Base-by-base conservation (phyloP, 2,113 vertebrate genomes). In the Pyrgilauda ruficollis region DNA sequence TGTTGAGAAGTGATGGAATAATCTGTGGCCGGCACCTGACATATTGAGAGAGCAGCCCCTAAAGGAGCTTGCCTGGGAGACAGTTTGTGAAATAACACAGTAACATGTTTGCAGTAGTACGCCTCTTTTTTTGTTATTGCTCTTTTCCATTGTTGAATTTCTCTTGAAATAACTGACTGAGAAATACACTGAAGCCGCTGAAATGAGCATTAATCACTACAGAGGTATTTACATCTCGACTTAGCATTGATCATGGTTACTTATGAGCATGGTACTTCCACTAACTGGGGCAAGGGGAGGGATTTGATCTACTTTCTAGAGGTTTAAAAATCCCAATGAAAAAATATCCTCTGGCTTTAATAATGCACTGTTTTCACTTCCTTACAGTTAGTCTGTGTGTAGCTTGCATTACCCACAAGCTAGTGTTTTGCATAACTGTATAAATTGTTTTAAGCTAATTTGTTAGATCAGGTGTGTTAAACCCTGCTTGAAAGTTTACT, bases 61-160 rank as follows among this genome's bases (percentile, higher is more conserved):
- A 86, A 95, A 89, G 95, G 94, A 97, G 88, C 96, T 96, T 96
- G 76, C 97, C 91, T 87, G 92, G 96, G 95, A 97, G 93, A 94
- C 89, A 94, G 89, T 96, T 94, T 97, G 95, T 96, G 95, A 98
- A 96, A 96, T 97, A 96, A 97, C 84, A 3, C 93, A 97, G 96
- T 96, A 84, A 92, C 87, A 95, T 97, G 96, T 98, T 97, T 96
- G 97, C 96, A 90, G 89, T 95, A 97, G 91, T 96, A 94, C 6
- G 93, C 95, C 75, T 95, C 68, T 92, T 75, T 89, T 50, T 62
- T 89, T 90, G 37, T 95, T 93, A 81, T 96, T 97, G 82, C 91
- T 97, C 33, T 93, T 89, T 75, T 92, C 47, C 12, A 0, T 86
- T 94, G 52, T 64, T 93, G 41, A 84, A 67, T 94, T 90, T 92